These are phyloP conservation scores for Lepidonotus clava DNA, from an alignment of 2,888 invertebrate species.

Conservation along the genomic window DNA sequence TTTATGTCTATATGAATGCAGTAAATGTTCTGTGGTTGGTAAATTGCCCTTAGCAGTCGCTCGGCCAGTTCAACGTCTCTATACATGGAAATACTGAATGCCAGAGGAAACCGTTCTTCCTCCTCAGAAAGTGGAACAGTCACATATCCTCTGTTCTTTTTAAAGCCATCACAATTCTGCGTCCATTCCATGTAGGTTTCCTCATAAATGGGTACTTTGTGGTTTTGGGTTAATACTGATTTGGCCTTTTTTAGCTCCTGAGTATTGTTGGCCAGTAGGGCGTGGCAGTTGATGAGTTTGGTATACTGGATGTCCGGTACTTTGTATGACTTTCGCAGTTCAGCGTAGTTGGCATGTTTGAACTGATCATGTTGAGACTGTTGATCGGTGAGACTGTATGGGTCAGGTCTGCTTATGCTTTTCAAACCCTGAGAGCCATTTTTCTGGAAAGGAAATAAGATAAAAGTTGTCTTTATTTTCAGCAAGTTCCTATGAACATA, in stretches of 20 bases:
- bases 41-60: slow-evolving; percentile 74
- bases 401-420: background rate
- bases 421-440: background rate
- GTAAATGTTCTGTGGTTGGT: slow-evolving; percentile 77
- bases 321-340: slow-evolving; percentile 36
- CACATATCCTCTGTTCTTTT: slow-evolving; percentile 65
- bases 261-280: slow-evolving; percentile 66
- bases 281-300: slow-evolving; percentile 66
- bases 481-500: background rate
- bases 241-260: slow-evolving; percentile 67
- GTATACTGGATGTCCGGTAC: slow-evolving; percentile 57
- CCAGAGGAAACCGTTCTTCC: slow-evolving; percentile 72
- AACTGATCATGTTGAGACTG: background rate
- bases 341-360: background rate
- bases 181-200: slow-evolving; percentile 67
- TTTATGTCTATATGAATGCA: slow-evolving; percentile 78
- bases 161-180: slow-evolving; percentile 69
- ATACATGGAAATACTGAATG: slow-evolving; percentile 73
- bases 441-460: background rate
- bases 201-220: slow-evolving; percentile 65
- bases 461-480: background rate
- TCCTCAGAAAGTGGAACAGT: slow-evolving; percentile 65
- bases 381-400: background rate
- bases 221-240: slow-evolving; percentile 56
- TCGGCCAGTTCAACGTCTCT: slow-evolving; percentile 74